Evolutionary conservation across 2,113 vertebrate species (phyloP).

Genomic region (Notarius quadriscutis): DNA sequence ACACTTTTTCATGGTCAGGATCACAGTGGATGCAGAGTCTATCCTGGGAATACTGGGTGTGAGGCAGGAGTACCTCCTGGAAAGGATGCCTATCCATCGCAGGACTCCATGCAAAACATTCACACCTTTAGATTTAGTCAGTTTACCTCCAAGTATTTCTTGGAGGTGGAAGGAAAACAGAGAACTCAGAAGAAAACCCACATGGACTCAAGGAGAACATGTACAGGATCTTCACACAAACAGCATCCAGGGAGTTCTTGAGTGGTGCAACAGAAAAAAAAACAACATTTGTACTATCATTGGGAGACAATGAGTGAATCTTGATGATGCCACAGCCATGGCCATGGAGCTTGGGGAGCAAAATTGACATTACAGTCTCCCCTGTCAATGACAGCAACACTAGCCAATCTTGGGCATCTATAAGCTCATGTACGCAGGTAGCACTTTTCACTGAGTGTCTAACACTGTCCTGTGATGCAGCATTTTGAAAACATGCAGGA

Average conservation of each 20-base stretch:
- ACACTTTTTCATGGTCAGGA: background rate
- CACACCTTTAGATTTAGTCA: background rate
- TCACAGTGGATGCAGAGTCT: background rate
- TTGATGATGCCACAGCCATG: background rate
- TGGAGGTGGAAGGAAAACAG: background rate
- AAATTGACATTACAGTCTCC: background rate
- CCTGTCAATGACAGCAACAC: background rate
- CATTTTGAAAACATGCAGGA: background rate
- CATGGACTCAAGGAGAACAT: background rate
- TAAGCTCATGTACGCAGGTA: background rate
- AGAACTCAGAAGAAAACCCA: too few species aligned
- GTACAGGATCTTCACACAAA: background rate
- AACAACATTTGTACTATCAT: background rate
- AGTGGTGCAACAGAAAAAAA: background rate
- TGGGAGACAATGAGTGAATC: background rate
- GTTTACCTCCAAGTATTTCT: background rate
- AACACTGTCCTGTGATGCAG: background rate
- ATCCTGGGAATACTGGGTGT: background rate
- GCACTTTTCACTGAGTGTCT: background rate
- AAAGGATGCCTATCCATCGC: background rate
- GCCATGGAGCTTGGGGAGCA: background rate
- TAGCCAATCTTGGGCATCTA: background rate
- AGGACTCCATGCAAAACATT: background rate
- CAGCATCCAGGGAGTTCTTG: background rate
- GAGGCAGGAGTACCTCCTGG: background rate